Conservation (phyloP, 2,113 vertebrate species). For the Osmerus eperlanus region DNA sequence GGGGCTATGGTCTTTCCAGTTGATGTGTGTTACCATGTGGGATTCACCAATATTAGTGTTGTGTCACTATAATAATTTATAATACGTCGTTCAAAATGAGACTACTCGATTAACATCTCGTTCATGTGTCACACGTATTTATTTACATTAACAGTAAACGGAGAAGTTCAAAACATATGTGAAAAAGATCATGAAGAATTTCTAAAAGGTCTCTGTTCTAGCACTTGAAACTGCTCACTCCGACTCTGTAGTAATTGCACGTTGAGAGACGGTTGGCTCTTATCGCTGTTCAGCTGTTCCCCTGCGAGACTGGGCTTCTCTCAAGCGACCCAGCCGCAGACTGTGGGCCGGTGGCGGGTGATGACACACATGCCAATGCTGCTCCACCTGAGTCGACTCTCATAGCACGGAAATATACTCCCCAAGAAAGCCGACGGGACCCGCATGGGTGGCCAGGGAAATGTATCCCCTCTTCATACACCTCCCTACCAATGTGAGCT, state of each 20-base stretch:
- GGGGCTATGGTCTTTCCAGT: neutral
- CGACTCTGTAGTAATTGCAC: constrained; percentile 54
- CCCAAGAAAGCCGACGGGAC: constrained; percentile 57
- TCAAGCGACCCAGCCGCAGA: constrained; percentile 41
- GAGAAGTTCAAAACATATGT: constrained; percentile 34
- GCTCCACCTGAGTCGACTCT: constrained; percentile 78
- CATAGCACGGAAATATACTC: constrained; percentile 71
- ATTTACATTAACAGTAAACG: neutral
- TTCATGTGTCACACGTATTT: neutral
- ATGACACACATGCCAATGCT: constrained; percentile 83
- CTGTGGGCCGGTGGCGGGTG: constrained; percentile 66
- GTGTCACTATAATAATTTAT: neutral
- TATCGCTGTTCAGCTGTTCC: constrained; percentile 55
- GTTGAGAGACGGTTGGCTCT: constrained; percentile 63
- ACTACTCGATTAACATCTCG: too few relatives aligned
- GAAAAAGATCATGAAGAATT: constrained; percentile 35
- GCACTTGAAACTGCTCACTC: constrained; percentile 24
- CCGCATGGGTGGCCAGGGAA: constrained; percentile 80
- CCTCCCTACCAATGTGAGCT: constrained; percentile 48
- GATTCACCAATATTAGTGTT: too few relatives aligned
- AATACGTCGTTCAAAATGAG: too few relatives aligned
- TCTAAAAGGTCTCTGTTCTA: constrained; percentile 28
- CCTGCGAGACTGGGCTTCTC: constrained; percentile 16
- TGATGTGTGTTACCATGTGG: too few relatives aligned
- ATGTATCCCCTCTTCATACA: constrained; percentile 47